Evolutionary conservation across 2,888 invertebrate genomes (phyloP), one percentile per base, ranked within the genome.

Genomic region (Tupiocoris notatus): DNA sequence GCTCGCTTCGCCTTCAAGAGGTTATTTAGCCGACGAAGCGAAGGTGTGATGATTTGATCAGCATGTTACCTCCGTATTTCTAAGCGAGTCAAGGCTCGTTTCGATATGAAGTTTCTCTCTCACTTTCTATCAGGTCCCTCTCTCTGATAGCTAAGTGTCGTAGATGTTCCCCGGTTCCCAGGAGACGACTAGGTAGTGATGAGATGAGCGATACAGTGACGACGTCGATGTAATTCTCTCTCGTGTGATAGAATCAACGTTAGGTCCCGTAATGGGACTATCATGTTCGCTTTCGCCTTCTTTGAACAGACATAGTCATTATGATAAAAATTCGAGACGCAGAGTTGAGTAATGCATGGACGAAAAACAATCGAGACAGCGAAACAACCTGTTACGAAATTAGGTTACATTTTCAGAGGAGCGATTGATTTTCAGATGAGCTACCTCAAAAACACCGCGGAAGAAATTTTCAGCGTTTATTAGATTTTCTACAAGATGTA

Each of bases 1-100:
- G 39, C 39, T 39, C 39, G 6, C 39, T 39, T 3, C 6, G 3
- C 39, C n/a, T n/a, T n/a, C n/a, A n/a, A n/a, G n/a, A n/a, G 39
- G 39, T 39, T 39, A 39, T 39, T 39, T 39, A 39, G 39, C 6
- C 39, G 39, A 39, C 6, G 39, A 39, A 12, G 12, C 39, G 39
- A 39, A 39, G 57, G 18, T n/a, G 57, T 21, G 57, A 67, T 70
- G 70, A 70, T 70, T 70, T 70, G 70, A 70, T 70, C 59, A 70
- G 58, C 70, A 70, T 70, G 39, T 39, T 39, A 39, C 39, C 39
- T 39, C 6, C 39, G 39, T 70, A 70, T 70, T 70, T 70, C 70
- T 58, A 59, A 59, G 70, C n/a, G n/a, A n/a, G n/a, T n/a, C n/a
- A n/a, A n/a, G 12, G 39, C 39, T 12, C 3, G 39, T 39, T 39